A percentile compares a stretch with the other conserved stretches of the same genome.
Conservation (phyloP, 2,888 invertebrate genomes). For the Papilio demoleus region DNA sequence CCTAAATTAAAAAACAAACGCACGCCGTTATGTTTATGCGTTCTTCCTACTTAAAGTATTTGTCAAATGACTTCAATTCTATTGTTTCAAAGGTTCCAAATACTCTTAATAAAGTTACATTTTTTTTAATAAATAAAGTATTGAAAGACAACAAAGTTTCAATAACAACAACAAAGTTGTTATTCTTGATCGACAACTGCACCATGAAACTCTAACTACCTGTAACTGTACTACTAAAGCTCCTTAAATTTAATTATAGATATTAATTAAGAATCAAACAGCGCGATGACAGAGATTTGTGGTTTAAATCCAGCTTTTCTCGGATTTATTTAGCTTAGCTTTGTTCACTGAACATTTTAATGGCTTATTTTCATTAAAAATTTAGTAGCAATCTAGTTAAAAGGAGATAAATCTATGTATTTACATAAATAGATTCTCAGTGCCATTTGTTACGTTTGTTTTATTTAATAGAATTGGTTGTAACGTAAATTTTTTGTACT, state of each 20-base stretch:
- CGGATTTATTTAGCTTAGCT: background rate
- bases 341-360: constrained; percentile 12
- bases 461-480: background rate
- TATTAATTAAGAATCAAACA: background rate
- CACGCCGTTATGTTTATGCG: background rate
- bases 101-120: no score
- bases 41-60: background rate
- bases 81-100: no score
- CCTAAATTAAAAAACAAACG: background rate
- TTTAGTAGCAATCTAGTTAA: constrained; percentile 18
- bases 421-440: constrained; percentile 14
- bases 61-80: background rate
- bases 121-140: no score
- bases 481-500: no score
- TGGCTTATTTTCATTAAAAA: constrained; percentile 3
- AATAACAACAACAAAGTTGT: no score
- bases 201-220: no score
- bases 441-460: background rate
- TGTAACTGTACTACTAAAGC: no score
- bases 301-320: constrained; percentile 5
- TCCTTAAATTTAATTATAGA: background rate
- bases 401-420: constrained; percentile 11
- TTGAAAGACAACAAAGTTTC: no score
- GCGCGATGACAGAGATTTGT: background rate
- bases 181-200: no score